Conservation (phyloP, 2,888 invertebrate species). For the Agonum fuliginosum region DNA sequence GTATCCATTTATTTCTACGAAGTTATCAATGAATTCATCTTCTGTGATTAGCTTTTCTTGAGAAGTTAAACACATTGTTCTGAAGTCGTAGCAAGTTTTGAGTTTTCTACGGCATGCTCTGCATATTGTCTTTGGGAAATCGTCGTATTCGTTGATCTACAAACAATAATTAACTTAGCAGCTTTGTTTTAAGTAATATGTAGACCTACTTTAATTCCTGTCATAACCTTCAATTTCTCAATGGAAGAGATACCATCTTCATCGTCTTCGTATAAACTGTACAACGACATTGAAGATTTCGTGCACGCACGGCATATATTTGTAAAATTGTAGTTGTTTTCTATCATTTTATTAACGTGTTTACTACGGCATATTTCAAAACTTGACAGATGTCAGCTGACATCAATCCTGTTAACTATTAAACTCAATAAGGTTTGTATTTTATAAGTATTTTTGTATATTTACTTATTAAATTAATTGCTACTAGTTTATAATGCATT, state of each 20-base stretch:
- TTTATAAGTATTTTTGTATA: too few relatives aligned
- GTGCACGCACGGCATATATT: slow-evolving; percentile 35
- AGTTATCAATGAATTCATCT: neutral
- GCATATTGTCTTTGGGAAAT: slow-evolving; percentile 43
- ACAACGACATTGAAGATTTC: slow-evolving; percentile 5
- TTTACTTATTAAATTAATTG: too few relatives aligned
- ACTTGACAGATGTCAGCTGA: too few relatives aligned
- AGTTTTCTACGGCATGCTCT: slow-evolving; percentile 28
- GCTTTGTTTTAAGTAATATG: slow-evolving; percentile 4
- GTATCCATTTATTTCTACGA: neutral
- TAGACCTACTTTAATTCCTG: slow-evolving; percentile 18
- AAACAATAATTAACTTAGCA: neutral
- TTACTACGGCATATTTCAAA: neutral
- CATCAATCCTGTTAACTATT: too few relatives aligned
- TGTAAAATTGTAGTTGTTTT: neutral
- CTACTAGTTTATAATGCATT: too few relatives aligned
- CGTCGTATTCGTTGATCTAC: slow-evolving; percentile 11
- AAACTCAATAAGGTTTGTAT: too few relatives aligned
- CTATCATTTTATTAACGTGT: neutral
- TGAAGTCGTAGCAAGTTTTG: slow-evolving; percentile 31
- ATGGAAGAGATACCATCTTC: slow-evolving; percentile 31
- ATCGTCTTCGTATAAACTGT: slow-evolving; percentile 37
- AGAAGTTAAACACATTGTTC: slow-evolving; percentile 20
- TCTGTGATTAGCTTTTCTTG: neutral
- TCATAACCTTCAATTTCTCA: slow-evolving; percentile 32